Conservation (phyloP, 2,888 invertebrate species). For the Acronicta psi region DNA sequence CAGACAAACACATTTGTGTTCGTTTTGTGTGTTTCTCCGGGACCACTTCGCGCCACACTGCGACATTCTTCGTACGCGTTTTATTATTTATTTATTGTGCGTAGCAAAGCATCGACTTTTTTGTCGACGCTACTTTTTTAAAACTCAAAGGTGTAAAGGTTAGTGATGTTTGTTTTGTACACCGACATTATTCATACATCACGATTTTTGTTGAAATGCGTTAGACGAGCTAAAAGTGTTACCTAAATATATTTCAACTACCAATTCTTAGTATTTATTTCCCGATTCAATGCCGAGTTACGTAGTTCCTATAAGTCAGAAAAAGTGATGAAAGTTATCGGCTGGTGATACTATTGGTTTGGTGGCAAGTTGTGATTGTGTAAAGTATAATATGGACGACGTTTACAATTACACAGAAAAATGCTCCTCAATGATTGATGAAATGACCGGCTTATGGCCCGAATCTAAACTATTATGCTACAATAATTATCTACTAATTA, state of each 20-base stretch:
- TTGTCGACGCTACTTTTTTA: conserved; percentile 68
- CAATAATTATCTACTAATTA: no score
- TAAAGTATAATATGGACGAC: background rate
- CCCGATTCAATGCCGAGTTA: conserved; percentile 11
- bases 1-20: conserved; percentile 62
- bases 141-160: conserved; percentile 67
- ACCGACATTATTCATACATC: conserved; percentile 59
- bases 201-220: conserved; percentile 50
- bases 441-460: no score
- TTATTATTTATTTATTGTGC: conserved; percentile 68
- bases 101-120: conserved; percentile 54
- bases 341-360: background rate
- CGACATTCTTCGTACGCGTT: conserved; percentile 71
- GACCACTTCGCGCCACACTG: conserved; percentile 78
- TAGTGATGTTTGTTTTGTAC: conserved; percentile 65
- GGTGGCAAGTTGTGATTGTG: background rate
- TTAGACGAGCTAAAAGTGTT: conserved; percentile 28
- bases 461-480: no score
- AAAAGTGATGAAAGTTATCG: background rate
- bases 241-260: conserved; percentile 21
- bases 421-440: no score
- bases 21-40: conserved; percentile 61
- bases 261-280: conserved; percentile 26
- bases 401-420: background rate
- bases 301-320: conserved; percentile 3